phyloP scores from a whole-genome alignment of 2,888 invertebrate genomes.

The Drosophila stalkeri region DNA sequence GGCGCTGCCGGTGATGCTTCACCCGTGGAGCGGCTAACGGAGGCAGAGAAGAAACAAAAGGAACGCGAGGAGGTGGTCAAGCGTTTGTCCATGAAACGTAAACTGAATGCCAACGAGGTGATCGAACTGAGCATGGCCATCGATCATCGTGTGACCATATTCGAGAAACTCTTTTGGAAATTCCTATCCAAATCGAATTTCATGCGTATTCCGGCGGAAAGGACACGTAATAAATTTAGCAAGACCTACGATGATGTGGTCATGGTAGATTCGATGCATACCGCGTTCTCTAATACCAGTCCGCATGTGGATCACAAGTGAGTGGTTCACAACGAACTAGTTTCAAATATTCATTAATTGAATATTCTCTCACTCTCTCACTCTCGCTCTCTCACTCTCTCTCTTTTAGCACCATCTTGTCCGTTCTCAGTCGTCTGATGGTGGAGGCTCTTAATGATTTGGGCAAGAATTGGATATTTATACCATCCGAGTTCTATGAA shows the following conservation, averaged over 20 bases:
- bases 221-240: constrained; percentile 43
- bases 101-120: constrained; percentile 60
- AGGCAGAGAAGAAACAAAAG: constrained; percentile 24
- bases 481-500: constrained; percentile 72
- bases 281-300: fast-evolving
- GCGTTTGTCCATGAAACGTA: constrained; percentile 50
- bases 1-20: constrained; percentile 6
- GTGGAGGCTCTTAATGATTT: constrained; percentile 74
- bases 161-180: constrained; percentile 82
- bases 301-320: constrained; percentile 62
- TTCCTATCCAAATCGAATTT: constrained; percentile 76
- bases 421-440: constrained; percentile 68
- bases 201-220: constrained; percentile 68
- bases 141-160: constrained; percentile 74
- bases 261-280: background rate
- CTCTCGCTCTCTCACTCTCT: background rate
- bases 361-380: background rate
- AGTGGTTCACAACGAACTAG: constrained; percentile 12
- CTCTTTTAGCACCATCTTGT: constrained; percentile 53
- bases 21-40: background rate
- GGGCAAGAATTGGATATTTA: constrained; percentile 79
- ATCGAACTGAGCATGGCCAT: constrained; percentile 73
- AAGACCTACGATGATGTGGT: constrained; percentile 70
- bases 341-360: background rate
- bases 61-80: constrained; percentile 50